Evolutionary conservation across 2,888 invertebrate species (phyloP).

Genomic region (Caenorhabditis sp.): DNA sequence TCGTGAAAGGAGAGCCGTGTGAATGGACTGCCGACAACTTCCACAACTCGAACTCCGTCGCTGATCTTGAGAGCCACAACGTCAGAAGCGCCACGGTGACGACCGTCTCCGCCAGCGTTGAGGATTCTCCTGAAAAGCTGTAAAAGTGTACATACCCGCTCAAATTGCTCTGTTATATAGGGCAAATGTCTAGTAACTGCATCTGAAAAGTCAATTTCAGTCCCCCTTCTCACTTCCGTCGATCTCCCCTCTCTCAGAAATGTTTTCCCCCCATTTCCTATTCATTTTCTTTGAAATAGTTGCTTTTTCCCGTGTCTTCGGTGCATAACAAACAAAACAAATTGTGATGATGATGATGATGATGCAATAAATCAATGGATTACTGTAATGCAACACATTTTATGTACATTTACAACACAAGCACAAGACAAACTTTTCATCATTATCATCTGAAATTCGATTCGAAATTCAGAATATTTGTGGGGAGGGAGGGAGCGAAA

Average conservation of each 20-base stretch:
- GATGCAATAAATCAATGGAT: too few relatives aligned
- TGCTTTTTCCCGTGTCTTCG: neutral
- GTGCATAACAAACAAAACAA: conserved; percentile 3
- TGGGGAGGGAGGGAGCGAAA: neutral
- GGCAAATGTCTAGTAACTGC: conserved; percentile 36
- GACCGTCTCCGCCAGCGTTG: conserved; percentile 28
- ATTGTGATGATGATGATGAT: too few relatives aligned
- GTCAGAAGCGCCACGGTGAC: conserved; percentile 20
- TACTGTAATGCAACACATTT: neutral
- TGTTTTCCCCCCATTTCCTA: neutral
- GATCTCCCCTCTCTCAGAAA: neutral
- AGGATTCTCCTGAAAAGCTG: conserved; percentile 43
- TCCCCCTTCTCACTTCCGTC: neutral
- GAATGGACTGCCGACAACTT: conserved; percentile 68
- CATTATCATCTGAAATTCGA: too few relatives aligned
- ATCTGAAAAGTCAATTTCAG: conserved; percentile 50
- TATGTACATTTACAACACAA: neutral
- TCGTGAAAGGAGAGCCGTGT: conserved; percentile 72
- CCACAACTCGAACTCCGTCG: conserved; percentile 49
- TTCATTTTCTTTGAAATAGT: neutral
- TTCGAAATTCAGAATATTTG: too few relatives aligned
- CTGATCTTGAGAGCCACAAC: conserved; percentile 40
- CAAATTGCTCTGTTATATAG: conserved; percentile 30
- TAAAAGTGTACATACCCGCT: conserved; percentile 35
- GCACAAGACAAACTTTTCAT: too few relatives aligned